These are phyloP conservation scores for Conopomorpha cramerella DNA, from an alignment of 1,140 invertebrate genomes.

Conservation along the genomic window DNA sequence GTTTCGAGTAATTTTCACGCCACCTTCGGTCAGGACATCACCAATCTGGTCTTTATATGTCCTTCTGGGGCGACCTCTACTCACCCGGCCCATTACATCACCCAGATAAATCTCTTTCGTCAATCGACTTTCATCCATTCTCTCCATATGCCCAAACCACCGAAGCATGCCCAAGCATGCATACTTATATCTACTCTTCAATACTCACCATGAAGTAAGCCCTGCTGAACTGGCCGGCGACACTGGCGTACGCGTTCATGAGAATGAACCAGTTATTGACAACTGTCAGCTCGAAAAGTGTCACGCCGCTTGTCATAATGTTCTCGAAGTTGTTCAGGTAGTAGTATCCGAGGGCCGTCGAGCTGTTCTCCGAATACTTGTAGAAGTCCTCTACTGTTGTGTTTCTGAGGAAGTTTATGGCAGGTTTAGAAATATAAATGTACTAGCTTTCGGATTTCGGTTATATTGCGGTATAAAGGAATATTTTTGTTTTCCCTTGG, in stretches of 20 bases:
- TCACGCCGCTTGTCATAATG: slow-evolving; percentile 75
- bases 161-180: no score
- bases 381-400: slow-evolving; percentile 86
- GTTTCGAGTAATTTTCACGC: no score
- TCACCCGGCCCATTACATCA: neutral
- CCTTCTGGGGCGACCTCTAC: neutral
- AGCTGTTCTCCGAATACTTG: slow-evolving; percentile 68
- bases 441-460: no score
- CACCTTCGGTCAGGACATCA: no score
- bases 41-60: neutral
- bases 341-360: slow-evolving; percentile 77
- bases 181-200: no score
- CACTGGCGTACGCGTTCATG: slow-evolving; percentile 86
- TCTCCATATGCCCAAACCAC: no score
- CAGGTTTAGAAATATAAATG: slow-evolving; percentile 1
- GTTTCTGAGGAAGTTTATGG: slow-evolving; percentile 65
- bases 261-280: slow-evolving; percentile 91
- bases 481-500: no score
- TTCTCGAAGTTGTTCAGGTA: slow-evolving; percentile 88
- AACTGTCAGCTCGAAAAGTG: slow-evolving; percentile 88
- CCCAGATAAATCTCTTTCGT: no score
- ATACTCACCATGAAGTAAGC: slow-evolving; percentile 83
- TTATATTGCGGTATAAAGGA: no score
- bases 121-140: no score
- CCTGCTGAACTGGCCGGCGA: slow-evolving; percentile 69